Percentiles rank a stretch among this genome's conserved stretches.
phyloP scores from a whole-genome alignment of 2,797 vertebrate genomes.

The Melanotaenia trifasciata region DNA sequence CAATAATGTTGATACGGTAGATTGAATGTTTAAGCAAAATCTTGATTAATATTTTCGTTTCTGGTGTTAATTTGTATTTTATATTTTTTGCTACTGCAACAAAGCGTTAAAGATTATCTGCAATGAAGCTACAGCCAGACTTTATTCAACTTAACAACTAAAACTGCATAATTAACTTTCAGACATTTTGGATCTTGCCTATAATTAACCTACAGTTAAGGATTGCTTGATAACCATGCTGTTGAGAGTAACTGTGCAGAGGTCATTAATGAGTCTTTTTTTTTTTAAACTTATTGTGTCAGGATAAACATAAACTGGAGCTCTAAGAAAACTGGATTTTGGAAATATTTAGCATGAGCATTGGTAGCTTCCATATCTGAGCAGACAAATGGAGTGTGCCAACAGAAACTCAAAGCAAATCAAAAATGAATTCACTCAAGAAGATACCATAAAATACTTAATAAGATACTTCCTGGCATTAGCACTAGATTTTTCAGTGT shows the following conservation, averaged over 20 bases:
- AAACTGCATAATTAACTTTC: too few relatives aligned
- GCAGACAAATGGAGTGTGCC: slow-evolving; percentile 20
- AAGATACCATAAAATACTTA: neutral
- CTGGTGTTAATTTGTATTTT: too few relatives aligned
- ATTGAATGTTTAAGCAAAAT: neutral
- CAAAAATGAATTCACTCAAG: slow-evolving; percentile 25
- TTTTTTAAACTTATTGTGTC: neutral
- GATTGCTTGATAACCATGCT: neutral
- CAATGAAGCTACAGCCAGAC: too few relatives aligned
- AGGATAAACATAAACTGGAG: slow-evolving; percentile 1
- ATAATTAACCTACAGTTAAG: neutral
- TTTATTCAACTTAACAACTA: too few relatives aligned
- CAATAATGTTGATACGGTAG: neutral
- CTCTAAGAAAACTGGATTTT: slow-evolving; percentile 3
- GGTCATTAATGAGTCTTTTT: neutral
- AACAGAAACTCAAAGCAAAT: slow-evolving; percentile 29
- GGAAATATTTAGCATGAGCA: slow-evolving; percentile 10
- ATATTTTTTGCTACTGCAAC: too few relatives aligned
- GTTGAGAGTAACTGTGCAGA: neutral
- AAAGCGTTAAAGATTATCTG: too few relatives aligned
- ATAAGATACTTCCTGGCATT: slow-evolving; percentile 25
- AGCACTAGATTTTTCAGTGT: slow-evolving; percentile 38
- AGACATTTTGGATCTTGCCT: too few relatives aligned
- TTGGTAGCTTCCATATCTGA: slow-evolving; percentile 2
- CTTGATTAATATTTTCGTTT: too few relatives aligned